Evolutionary conservation across 2,113 vertebrate species (phyloP).

Genomic region (Hyla sarda): DNA sequence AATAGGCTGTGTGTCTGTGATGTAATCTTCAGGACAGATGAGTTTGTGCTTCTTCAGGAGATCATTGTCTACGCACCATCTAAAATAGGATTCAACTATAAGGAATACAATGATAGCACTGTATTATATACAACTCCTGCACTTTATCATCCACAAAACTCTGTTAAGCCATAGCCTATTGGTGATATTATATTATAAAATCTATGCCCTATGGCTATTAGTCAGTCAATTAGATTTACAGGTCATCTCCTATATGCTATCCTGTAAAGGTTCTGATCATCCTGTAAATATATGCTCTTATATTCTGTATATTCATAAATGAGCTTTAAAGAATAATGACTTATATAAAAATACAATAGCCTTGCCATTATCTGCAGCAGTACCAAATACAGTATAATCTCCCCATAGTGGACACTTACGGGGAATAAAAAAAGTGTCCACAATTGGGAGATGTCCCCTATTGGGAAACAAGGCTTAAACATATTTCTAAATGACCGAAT

Average conservation of each 20-base stretch:
- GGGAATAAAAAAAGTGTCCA: no score
- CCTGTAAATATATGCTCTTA: not conserved
- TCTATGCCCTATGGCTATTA: not conserved
- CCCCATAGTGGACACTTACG: no score
- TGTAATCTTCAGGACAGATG: constrained; percentile 85
- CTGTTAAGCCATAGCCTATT: not conserved
- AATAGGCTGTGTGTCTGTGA: constrained; percentile 64
- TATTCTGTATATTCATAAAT: not conserved
- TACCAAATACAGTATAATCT: no score
- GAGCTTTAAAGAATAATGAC: not conserved
- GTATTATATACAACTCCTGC: not conserved
- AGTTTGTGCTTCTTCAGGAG: constrained; percentile 81
- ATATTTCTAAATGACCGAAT: no score
- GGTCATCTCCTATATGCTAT: not conserved
- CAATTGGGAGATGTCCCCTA: no score
- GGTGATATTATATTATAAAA: not conserved
- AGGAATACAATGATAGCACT: not conserved
- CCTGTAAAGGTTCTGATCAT: not conserved
- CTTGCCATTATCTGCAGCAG: not conserved
- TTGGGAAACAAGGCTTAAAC: no score
- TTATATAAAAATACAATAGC: not conserved
- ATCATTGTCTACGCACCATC: constrained; percentile 79
- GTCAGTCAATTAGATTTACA: not conserved
- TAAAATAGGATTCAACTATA: constrained; percentile 79
- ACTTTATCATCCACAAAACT: not conserved